Base-by-base conservation (phyloP, 2,888 invertebrate genomes). In the Orgyia antiqua region DNA sequence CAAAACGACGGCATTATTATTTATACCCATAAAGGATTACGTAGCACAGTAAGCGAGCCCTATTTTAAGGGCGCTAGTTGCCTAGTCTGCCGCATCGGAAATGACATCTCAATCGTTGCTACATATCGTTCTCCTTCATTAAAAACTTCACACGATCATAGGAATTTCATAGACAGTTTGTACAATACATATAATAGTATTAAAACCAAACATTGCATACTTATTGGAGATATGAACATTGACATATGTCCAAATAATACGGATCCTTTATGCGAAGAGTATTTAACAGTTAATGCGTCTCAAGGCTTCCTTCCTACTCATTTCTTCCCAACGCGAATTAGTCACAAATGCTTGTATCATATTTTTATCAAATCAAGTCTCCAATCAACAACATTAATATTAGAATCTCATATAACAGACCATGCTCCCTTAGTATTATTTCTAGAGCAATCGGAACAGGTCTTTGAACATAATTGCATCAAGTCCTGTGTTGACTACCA, bases 1-100 rank as follows among this genome's bases (percentile, higher is more conserved):
- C 25, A 25, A 25, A 25, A 25, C n/a, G 25, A 25, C n/a, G 25
- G 25, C 2, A 25, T 25, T 13, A 9, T 13, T n/a, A 25, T 25
- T 13, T 25, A 4, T 13, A 9, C 7, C 2, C 13, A 25, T 13
- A n/a, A 3, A 20, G 20, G 20, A 3, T 9, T 20, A 8, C 20
- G n/a, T n/a, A 9, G 6, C n/a, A 20, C 20, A 3, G 6, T 20
- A n/a, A 20, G n/a, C 7, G 20, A 20, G n/a, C 20, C 20, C 4
- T n/a, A n/a, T 9, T 4, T 20, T 20, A 9, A 4, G 3, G n/a
- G n/a, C n/a, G 20, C 20, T 6, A 20, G n/a, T 9, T 20, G 20
- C 20, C n/a, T 20, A 8, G n/a, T 9, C 20, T 20, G 20, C n/a
- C 8, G n/a, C 6, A 20, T 20, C 5, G n/a, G n/a, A 3, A 20